Base-by-base conservation (phyloP, 1,140 invertebrate species). In the Venustaconcha ellipsiformis region DNA sequence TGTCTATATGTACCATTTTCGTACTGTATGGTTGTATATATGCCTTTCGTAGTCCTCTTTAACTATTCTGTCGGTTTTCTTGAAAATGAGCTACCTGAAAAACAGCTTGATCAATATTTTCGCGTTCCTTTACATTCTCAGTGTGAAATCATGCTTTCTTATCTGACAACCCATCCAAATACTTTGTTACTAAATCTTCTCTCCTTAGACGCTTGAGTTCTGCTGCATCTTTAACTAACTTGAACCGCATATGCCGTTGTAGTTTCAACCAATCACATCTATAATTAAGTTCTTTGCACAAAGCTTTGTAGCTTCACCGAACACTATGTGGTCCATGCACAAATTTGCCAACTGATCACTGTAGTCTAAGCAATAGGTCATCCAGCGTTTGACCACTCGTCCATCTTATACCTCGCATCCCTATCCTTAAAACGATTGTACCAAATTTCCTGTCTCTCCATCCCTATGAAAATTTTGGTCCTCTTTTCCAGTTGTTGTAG, bases 181-280 rank as follows among this genome's bases (percentile, higher is more conserved):
- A 37, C 4, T 23, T 26, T 66, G 20, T 26, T 30, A 37, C 2
- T 37, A 37, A 37, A 30, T 26, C 64, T 30, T 66, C 6, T 66
- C 64, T 66, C 12, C 55, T 11, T 2, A 13, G 17, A 14, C 26
- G 30, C 30, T 66, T 66, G 12, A 66, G 64, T 30, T 66, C 23
- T 20, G 26, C 20, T 48, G 64, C 64, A 66, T 73, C 70, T 66
- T 56, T 65, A 67, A 57, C 57, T 78, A 65, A 78, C 72, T 70
- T 81, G 70, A 15, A 62, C 62, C 18, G 66, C 30, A 58, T 69
- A 72, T 12, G 73, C 76, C 48, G 64, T 80, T 0, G 66, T 20
- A 17, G 79, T 73, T 57, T 81, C 70, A 15, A 81, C 70, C 2
- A 70, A 37, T 2, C 76, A 57, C 74, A 81, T 48, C 79, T 72